Conservation (phyloP, 37 sponge, comb jelly and placozoan genomes). For the Ianthella basta region DNA sequence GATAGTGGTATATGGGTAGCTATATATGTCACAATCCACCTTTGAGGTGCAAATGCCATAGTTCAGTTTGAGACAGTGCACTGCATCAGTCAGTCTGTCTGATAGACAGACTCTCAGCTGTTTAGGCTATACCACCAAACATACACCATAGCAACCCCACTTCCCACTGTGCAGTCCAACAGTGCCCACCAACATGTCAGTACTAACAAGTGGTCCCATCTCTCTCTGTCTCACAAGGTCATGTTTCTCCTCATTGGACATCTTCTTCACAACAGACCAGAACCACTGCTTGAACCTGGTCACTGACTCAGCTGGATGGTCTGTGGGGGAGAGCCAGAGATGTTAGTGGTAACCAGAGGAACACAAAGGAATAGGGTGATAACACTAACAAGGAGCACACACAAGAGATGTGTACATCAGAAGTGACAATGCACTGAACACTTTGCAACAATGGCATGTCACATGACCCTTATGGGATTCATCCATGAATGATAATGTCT, state of each 20-base stretch:
- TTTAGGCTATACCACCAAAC: too few species aligned
- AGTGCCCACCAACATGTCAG: too few species aligned
- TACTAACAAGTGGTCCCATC: too few species aligned
- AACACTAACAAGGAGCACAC: too few species aligned
- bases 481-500: slow-evolving; percentile 80
- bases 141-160: too few species aligned
- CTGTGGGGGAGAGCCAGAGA: slow-evolving; percentile 18
- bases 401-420: neutral
- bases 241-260: slow-evolving; percentile 85
- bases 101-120: too few species aligned
- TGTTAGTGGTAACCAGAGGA: neutral
- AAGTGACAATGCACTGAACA: neutral
- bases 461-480: slow-evolving; percentile 70
- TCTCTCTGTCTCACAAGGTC: slow-evolving; percentile 57
- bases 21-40: too few species aligned
- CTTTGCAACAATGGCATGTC: too few species aligned
- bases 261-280: slow-evolving; percentile 84
- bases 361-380: neutral
- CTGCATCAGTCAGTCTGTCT: too few species aligned
- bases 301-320: slow-evolving; percentile 59
- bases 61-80: too few species aligned
- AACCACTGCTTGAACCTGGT: slow-evolving; percentile 87
- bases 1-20: neutral
- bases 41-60: too few species aligned
- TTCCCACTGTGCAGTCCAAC: too few species aligned